These are phyloP conservation scores for Mastigias papua DNA, from an alignment of 30 jellyfish, hydroid and myxozoan species.

Conservation along the genomic window DNA sequence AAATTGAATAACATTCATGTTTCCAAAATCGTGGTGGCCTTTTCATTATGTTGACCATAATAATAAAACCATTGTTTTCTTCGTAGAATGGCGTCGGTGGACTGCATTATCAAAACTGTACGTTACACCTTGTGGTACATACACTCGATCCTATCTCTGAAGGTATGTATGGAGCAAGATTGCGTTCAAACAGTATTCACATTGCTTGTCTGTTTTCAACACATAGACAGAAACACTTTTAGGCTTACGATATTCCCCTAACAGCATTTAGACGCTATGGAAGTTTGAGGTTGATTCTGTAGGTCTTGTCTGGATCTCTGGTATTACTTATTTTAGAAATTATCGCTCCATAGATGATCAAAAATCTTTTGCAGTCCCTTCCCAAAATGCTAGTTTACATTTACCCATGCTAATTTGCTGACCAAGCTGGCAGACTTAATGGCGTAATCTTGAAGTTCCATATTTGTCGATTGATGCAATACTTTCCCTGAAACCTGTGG, in stretches of 20 bases:
- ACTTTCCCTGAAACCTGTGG: too few species aligned
- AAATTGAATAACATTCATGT: neutral
- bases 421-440: neutral
- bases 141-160: constrained; percentile 91
- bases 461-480: neutral
- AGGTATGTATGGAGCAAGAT: constrained; percentile 45
- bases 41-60: neutral
- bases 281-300: too few species aligned
- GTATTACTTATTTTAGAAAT: too few species aligned
- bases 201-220: too few species aligned
- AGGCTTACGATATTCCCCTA: too few species aligned
- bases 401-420: neutral
- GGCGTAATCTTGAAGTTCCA: neutral
- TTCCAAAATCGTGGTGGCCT: neutral
- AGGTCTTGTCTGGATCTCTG: too few species aligned
- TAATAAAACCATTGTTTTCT: neutral
- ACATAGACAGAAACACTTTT: too few species aligned
- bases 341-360: too few species aligned
- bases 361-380: too few species aligned
- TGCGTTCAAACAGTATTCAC: neutral
- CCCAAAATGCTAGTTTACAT: too few species aligned
- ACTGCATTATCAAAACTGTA: constrained; percentile 69
- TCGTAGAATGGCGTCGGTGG: constrained; percentile 58
- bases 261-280: too few species aligned
- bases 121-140: constrained; percentile 88